Evolutionary conservation across 1,140 invertebrate genomes (phyloP).

Genomic region (Lordiphosa mommai): DNA sequence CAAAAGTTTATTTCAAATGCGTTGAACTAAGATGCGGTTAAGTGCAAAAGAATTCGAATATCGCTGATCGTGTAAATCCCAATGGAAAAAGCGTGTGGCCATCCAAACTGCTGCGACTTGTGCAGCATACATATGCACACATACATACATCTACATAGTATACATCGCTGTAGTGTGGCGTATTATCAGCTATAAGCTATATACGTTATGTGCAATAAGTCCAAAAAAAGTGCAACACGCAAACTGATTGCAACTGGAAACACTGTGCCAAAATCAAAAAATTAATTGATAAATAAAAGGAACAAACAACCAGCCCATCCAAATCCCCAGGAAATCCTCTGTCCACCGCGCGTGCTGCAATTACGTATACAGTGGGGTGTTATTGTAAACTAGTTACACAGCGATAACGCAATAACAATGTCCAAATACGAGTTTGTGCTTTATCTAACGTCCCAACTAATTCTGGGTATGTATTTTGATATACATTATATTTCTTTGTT

Average conservation of each 20-base stretch:
- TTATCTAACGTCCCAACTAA: slow-evolving; percentile 62
- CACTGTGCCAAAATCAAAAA: slow-evolving; percentile 21
- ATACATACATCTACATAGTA: slow-evolving; percentile 33
- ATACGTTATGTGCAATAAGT: slow-evolving; percentile 14
- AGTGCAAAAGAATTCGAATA: background rate
- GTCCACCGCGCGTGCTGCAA: slow-evolving; percentile 20
- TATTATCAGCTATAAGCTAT: slow-evolving; percentile 20
- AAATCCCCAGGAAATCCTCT: slow-evolving; percentile 8
- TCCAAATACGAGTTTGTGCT: slow-evolving; percentile 48
- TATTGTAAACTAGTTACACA: slow-evolving; percentile 56
- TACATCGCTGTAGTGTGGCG: slow-evolving; percentile 31
- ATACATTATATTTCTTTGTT: background rate
- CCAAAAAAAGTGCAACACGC: slow-evolving; percentile 13
- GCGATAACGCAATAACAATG: slow-evolving; percentile 58
- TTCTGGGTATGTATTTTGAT: slow-evolving; percentile 54
- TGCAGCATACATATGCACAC: slow-evolving; percentile 16
- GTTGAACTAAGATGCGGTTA: background rate
- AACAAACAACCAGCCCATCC: slow-evolving; percentile 5
- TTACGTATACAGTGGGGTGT: slow-evolving; percentile 54
- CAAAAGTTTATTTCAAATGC: background rate
- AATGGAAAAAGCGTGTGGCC: slow-evolving; percentile 57
- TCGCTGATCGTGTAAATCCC: slow-evolving; percentile 31
- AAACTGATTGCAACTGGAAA: slow-evolving; percentile 12
- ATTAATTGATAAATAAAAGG: background rate
- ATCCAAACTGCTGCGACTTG: slow-evolving; percentile 34